Evolutionary conservation across 2,113 vertebrate species (phyloP).

Genomic region (Cyphomyrus discorhynchus): DNA sequence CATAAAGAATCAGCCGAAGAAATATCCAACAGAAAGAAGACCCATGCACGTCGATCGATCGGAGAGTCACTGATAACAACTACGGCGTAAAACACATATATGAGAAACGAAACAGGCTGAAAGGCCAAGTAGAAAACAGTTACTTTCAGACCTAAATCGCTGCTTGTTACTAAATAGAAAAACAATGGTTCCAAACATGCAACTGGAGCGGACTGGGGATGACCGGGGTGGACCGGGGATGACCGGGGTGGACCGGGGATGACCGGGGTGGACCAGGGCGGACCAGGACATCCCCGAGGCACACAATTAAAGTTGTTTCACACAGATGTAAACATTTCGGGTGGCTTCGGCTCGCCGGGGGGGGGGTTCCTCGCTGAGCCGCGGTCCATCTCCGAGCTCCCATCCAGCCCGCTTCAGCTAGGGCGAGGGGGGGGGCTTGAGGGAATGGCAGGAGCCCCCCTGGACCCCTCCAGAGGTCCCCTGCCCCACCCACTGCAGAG

Average conservation of each 20-base stretch:
- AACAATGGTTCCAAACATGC: conserved; percentile 74
- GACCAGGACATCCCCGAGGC: conserved; percentile 20
- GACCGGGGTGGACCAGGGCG: not conserved
- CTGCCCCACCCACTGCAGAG: conserved; percentile 51
- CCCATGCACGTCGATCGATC: conserved; percentile 73
- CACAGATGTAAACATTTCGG: conserved; percentile 3
- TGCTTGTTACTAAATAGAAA: conserved; percentile 52
- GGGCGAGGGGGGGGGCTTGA: conserved; percentile 62
- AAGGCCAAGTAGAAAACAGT: conserved; percentile 54
- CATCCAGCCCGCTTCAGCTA: conserved; percentile 37
- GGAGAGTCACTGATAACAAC: conserved; percentile 47
- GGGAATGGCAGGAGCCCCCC: conserved; percentile 63
- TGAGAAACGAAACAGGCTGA: conserved; percentile 52
- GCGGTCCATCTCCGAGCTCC: not conserved
- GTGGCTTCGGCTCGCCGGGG: not conserved
- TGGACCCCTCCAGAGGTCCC: conserved; percentile 56
- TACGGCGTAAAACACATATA: conserved; percentile 51
- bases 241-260: conserved; percentile 40
- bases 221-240: conserved; percentile 11
- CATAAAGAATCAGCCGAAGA: conserved; percentile 48
- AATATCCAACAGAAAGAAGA: conserved; percentile 57
- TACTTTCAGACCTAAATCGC: conserved; percentile 43
- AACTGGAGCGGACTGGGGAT: conserved; percentile 49
- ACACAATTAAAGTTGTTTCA: conserved; percentile 8
- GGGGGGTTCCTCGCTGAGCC: not conserved